These are phyloP conservation scores for Calephelis perditalis DNA, from an alignment of 2,888 invertebrate species.

Conservation along the genomic window DNA sequence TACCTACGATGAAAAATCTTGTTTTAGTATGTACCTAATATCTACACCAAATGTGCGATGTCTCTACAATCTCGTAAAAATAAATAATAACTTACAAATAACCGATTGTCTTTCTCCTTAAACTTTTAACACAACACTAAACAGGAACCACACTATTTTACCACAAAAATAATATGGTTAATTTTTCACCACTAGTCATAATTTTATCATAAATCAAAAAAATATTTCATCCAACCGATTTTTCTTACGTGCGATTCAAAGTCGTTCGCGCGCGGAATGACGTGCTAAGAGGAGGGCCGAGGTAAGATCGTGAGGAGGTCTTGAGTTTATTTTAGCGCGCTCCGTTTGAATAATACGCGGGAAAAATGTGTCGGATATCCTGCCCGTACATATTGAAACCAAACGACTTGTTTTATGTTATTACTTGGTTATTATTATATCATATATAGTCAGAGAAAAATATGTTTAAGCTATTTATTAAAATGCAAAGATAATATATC, in stretches of 20 bases:
- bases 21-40: constrained; percentile 24
- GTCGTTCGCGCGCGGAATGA: constrained; percentile 65
- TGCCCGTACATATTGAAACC: not conserved
- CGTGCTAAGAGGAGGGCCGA: constrained; percentile 19
- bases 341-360: constrained; percentile 48
- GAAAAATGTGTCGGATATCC: constrained; percentile 31
- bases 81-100: constrained; percentile 14
- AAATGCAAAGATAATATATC: too few relatives aligned
- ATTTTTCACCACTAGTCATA: constrained; percentile 35
- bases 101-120: not conserved
- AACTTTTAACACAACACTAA: constrained; percentile 30
- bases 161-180: constrained; percentile 16
- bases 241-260: constrained; percentile 42
- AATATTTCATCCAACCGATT: constrained; percentile 41
- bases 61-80: not conserved
- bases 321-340: constrained; percentile 41
- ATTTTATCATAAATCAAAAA: constrained; percentile 23
- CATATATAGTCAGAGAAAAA: too few relatives aligned
- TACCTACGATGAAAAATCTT: constrained; percentile 30
- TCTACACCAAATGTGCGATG: constrained; percentile 18
- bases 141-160: constrained; percentile 22
- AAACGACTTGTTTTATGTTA: too few relatives aligned
- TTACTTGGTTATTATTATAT: too few relatives aligned
- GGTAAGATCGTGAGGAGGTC: constrained; percentile 10
- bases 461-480: too few relatives aligned